Base-by-base conservation (phyloP, 2,113 vertebrate genomes). In the Corapipo altera region DNA sequence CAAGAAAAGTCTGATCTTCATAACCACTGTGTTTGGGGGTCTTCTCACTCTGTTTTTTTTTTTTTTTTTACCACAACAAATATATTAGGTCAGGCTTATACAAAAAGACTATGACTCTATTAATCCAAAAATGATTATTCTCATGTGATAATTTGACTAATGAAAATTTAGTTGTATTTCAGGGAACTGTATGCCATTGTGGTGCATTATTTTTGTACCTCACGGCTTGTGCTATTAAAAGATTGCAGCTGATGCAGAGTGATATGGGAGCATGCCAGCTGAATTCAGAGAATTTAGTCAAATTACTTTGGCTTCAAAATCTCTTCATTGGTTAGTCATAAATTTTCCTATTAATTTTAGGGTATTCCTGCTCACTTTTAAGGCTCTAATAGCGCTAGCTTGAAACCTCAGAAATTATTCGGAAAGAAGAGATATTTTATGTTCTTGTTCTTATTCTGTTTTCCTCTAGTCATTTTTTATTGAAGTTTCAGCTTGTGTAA, bases 301-400 rank as follows among this genome's bases (percentile, higher is more conserved):
- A 83, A 94, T 94, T 96, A 69, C 30, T 92, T 73, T 59, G 57
- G 35, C 61, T 88, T 77, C 94, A 57, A 93, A 94, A 95, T 84
- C 20, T 77, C 49, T 61, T 88, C 79, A 69, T 64, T 89, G 85
- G 79, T 59, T 86, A 57, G 59, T 67, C 84, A 88, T 72, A 92
- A 89, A 78, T 65, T 37, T 86, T 78, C 72, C 85, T 93, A 95
- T 92, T 96, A 67, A 94, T 93, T 94, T 80, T 64, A 75, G n/a
- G 30, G 18, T 41, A 78, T 71, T 90, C 51, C 30, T 84, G 12
- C 48, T 90, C 65, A 20, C 26, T 91, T 90, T 64, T 84, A n/a
- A 91, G 72, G 8, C 51, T 88, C 39, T 88, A 84, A 86, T 43
- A 92, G 9, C 43, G 66, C 92, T 80, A 77, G 20, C 65, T 84